Evolutionary conservation across 2,113 vertebrate species (phyloP).

Genomic region (Pseudolaguvia tuberculata): DNA sequence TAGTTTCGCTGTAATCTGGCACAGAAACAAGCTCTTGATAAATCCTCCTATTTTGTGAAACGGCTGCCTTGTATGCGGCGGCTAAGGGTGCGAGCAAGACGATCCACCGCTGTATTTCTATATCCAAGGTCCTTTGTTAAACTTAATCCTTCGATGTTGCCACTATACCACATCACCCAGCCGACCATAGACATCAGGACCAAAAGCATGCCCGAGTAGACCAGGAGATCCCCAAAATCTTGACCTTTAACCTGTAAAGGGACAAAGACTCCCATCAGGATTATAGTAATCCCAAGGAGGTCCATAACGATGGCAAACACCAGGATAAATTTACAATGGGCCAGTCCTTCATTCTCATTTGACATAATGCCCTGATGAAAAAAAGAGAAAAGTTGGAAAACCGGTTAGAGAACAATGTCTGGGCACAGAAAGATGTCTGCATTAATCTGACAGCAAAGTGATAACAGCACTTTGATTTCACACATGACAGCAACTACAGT

Average conservation of each 20-base stretch:
- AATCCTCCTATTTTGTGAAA: slow-evolving; percentile 52
- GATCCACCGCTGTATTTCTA: slow-evolving; percentile 60
- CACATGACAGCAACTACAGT: not conserved
- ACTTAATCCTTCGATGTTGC: slow-evolving; percentile 77
- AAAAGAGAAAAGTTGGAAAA: slow-evolving; percentile 7
- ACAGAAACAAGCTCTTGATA: slow-evolving; percentile 4
- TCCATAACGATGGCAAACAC: slow-evolving; percentile 79
- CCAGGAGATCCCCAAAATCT: slow-evolving; percentile 82
- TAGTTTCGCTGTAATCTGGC: too few relatives aligned
- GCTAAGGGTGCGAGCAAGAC: slow-evolving; percentile 63
- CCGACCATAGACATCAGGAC: slow-evolving; percentile 77
- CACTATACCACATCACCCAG: slow-evolving; percentile 91
- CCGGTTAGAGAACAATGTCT: not conserved
- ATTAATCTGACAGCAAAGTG: not conserved
- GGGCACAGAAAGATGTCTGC: not conserved
- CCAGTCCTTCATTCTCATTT: slow-evolving; percentile 64
- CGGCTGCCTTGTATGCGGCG: slow-evolving; percentile 57
- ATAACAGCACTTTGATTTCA: not conserved
- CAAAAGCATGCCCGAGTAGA: slow-evolving; percentile 79
- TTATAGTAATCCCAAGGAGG: slow-evolving; percentile 67
- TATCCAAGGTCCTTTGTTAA: slow-evolving; percentile 53
- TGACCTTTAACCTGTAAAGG: slow-evolving; percentile 72
- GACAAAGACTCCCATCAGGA: slow-evolving; percentile 80
- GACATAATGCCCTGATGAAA: slow-evolving; percentile 54
- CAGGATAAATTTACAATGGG: slow-evolving; percentile 78